Percentiles rank a stretch among this genome's conserved stretches.
These are phyloP conservation scores for Cervus canadensis DNA, from an alignment of 2,113 vertebrate genomes.

Conservation along the genomic window DNA sequence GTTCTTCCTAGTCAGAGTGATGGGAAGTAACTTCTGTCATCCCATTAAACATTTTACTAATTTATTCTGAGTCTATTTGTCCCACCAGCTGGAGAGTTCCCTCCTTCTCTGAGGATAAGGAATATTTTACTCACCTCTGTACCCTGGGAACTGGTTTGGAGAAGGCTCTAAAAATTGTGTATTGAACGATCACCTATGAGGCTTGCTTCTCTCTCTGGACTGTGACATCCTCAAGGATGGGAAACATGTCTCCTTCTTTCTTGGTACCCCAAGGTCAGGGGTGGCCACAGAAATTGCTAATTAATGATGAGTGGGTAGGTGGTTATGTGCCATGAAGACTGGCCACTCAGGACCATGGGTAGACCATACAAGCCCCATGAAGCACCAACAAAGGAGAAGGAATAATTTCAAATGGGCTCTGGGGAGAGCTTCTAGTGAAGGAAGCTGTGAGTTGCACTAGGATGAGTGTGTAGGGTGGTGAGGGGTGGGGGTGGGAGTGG, in stretches of 20 bases:
- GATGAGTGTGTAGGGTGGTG: not conserved
- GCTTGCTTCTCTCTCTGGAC: not conserved
- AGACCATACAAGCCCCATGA: not conserved
- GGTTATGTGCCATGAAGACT: not conserved
- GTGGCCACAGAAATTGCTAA: not conserved
- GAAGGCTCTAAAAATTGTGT: not conserved
- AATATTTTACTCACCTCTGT: not conserved
- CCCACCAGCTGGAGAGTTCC: not conserved
- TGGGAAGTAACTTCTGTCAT: not conserved
- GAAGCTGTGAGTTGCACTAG: not conserved
- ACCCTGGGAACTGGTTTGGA: not conserved
- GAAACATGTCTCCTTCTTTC: not conserved
- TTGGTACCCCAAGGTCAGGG: not conserved
- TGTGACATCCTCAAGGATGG: not conserved
- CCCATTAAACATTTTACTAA: not conserved
- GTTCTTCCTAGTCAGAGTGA: not conserved
- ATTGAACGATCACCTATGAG: not conserved
- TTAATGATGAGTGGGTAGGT: not conserved
- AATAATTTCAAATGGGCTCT: not conserved
- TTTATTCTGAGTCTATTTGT: not conserved
- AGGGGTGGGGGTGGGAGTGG: not conserved
- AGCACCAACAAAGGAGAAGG: not conserved
- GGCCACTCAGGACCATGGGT: not conserved
- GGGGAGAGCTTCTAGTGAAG: not conserved
- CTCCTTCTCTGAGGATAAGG: not conserved